Conservation (phyloP, 1,140 invertebrate species). For the Acyrthosiphon pisum region DNA sequence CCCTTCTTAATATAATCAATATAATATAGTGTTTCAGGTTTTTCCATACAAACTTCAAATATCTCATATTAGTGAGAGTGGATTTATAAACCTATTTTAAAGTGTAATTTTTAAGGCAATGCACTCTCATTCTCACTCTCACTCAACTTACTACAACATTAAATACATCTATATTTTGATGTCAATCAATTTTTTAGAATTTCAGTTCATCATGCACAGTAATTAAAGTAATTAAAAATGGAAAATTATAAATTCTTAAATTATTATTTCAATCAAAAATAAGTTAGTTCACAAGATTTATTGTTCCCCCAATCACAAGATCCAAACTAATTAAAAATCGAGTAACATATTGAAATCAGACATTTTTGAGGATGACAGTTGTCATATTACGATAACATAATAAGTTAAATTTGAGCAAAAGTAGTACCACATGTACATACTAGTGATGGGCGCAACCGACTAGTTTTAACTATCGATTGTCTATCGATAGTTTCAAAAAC, state of each 20-base stretch:
- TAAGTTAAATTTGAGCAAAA: neutral
- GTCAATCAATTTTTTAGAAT: neutral
- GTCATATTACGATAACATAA: neutral
- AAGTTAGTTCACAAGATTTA: neutral
- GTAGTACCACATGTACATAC: neutral
- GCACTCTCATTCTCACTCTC: neutral
- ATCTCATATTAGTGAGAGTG: neutral
- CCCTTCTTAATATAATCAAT: neutral
- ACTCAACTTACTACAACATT: too few species aligned
- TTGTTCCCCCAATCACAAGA: neutral
- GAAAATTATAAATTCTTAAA: neutral
- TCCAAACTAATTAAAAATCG: neutral
- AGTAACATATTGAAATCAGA: neutral
- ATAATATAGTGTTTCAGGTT: neutral
- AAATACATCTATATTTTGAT: too few species aligned
- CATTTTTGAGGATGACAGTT: too few species aligned
- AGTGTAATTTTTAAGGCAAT: neutral
- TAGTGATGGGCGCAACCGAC: too few species aligned
- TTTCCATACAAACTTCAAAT: neutral
- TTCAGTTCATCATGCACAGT: too few species aligned
- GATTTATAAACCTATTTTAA: neutral
- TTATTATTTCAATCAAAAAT: neutral
- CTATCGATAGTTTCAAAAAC: too few species aligned
- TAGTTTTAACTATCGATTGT: too few species aligned
- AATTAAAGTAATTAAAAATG: too few species aligned